Evolutionary conservation across 1,140 invertebrate species (phyloP), one percentile per base, ranked within the genome.

Genomic region (Branchinecta lindahli): DNA sequence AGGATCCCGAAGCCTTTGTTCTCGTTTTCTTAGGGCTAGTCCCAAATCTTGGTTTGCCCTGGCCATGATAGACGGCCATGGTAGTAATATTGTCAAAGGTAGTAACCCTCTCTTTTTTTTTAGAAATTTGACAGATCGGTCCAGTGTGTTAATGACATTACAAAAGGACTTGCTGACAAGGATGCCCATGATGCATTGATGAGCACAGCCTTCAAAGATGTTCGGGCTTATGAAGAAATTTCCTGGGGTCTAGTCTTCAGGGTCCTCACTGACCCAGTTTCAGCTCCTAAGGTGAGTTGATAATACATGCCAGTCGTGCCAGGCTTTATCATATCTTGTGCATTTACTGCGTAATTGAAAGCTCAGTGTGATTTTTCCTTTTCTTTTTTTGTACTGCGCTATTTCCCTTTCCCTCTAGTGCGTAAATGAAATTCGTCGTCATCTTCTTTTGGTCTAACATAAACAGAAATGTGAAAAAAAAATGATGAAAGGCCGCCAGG

Each of bases 151-250:
- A 87, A 89, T 78, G 85, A 83, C 74, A 79, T 95, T 72, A 86
- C 87, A 44, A 82, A 85, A 70, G 91, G 90, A 70, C 83, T 92
- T 71, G 92, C 90, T 70, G 94, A 97, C 77, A 92, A 95, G 78
- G 94, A 97, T 81, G 86, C 88, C 72, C 92, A 96, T 77, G 93
- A 96, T 80, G 87, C 87, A 10, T 81, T 96, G 10, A 93, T 90
- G 77, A 91, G 87, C 80, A 86, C 89, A 46, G 87, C 92, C 67
- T 89, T 88, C 76, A 94, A 94, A 78, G 90, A 92, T 71, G 87
- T 87, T 76, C 88, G 86, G 73, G 89, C 91, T 78, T 93, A 97
- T 80, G 94, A 97, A 77, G 83, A 85, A 66, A 87, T 96, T 66
- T 93, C 90, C 67, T 79, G 96, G 71, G 94, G 94, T 65, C 85